A percentile compares a stretch with the other conserved stretches of the same genome.
phyloP scores from a whole-genome alignment of 2,113 vertebrate genomes.

The Lagenorhynchus albirostris region DNA sequence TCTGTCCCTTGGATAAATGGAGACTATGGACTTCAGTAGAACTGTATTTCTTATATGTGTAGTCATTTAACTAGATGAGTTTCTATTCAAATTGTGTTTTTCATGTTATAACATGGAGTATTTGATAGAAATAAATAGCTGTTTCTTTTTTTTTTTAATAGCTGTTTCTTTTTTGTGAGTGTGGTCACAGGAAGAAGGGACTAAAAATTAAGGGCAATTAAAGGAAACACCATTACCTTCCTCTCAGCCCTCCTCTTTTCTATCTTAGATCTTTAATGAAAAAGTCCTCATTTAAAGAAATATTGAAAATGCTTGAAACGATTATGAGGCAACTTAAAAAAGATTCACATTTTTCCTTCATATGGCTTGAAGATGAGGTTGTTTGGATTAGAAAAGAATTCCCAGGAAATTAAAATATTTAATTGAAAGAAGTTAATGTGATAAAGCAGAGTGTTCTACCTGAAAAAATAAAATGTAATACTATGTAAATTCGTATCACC shows the following conservation, averaged over 20 bases:
- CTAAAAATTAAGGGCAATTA: not conserved
- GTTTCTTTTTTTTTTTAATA: not conserved
- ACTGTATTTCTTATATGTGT: slow-evolving; percentile 11
- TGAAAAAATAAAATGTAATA: slow-evolving; percentile 33
- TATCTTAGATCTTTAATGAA: not conserved
- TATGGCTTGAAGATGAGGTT: slow-evolving; percentile 35
- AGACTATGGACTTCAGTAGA: not conserved
- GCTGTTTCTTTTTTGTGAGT: not conserved
- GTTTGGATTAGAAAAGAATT: slow-evolving; percentile 42
- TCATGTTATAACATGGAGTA: slow-evolving; percentile 1
- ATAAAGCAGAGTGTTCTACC: not conserved
- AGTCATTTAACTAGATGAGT: slow-evolving; percentile 13
- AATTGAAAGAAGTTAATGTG: slow-evolving; percentile 51
- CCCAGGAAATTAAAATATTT: slow-evolving; percentile 58
- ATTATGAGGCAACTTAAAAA: slow-evolving; percentile 29
- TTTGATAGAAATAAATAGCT: slow-evolving; percentile 39
- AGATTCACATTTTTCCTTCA: slow-evolving; percentile 40
- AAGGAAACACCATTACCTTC: not conserved
- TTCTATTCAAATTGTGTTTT: slow-evolving; percentile 6
- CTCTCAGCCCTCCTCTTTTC: not conserved
- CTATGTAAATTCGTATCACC: slow-evolving; percentile 42
- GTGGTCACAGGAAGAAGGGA: not conserved
- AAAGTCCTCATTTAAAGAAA: slow-evolving; percentile 30
- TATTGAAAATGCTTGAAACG: slow-evolving; percentile 35
- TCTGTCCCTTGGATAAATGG: slow-evolving; percentile 9